Base-by-base conservation (phyloP, 1,140 invertebrate genomes). In the Dreissena polymorpha region DNA sequence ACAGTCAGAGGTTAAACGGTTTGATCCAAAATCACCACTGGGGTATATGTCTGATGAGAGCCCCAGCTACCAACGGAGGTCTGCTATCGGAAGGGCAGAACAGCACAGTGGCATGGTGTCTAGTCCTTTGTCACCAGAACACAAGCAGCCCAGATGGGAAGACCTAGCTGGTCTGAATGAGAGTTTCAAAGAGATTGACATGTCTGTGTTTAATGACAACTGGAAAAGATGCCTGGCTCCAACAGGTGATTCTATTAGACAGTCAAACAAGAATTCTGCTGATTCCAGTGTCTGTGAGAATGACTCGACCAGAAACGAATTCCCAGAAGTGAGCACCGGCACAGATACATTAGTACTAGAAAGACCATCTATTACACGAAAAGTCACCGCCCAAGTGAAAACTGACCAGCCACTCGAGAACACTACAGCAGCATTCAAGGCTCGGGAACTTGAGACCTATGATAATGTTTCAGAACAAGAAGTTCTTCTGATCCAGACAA, bases 81-180 rank as follows among this genome's bases (percentile, higher is more conserved):
- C 25, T 67, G 25, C 53, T 55, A 27, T 50, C 23, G 53, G 27
- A 53, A 72, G 71, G 51, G 10, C 21, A 51, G 74, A 84, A n/a
- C 73, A 77, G 49, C 64, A 29, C 27, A 77, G 64, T 77, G 63
- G 39, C 53, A 51, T 27, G 25, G 73, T 84, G 13, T 85, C 86
- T 10, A 88, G 87, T 83, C 87, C 87, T 27, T 64, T 86, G 49
- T 88, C 87, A 55, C 87, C 87, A 21, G 72, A 86, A 67, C 85
- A 88, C 39, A 76, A 75, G 67, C 84, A 86, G 39, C 87, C 87
- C 64, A 65, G 87, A 27, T 88, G 87, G 87, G 87, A 88, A 73
- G 87, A 88, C 74, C 69, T 88, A 39, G 87, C 87, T 23, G 84
- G 87, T 7, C 63, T 88, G n/a, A 88, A 88, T 86, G 84, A 83